Conservation (phyloP, 2,888 invertebrate species). For the Clusia tigrina region DNA sequence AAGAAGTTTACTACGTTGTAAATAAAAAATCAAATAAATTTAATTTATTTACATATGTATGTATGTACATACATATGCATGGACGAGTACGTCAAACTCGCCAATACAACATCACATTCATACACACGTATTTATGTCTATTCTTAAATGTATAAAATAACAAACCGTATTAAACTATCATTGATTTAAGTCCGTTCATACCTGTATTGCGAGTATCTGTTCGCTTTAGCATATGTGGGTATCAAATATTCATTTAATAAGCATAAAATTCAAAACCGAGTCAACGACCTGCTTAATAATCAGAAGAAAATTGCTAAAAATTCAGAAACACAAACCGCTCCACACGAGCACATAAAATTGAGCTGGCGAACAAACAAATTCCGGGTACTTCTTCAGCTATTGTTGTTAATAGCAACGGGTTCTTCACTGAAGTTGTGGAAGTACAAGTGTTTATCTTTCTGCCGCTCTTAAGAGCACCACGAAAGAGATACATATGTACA, state of each 20-base stretch:
- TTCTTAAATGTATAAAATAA: too few species aligned
- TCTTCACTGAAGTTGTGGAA: not conserved
- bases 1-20: too few species aligned
- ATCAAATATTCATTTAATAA: conserved; percentile 62
- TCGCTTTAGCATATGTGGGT: conserved; percentile 41
- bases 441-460: not conserved
- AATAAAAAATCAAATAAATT: too few species aligned
- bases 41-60: too few species aligned
- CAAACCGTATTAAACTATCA: too few species aligned
- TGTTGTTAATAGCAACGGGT: conserved; percentile 4
- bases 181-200: not conserved
- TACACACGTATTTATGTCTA: not conserved
- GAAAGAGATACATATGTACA: conserved; percentile 16
- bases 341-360: not conserved
- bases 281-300: conserved; percentile 56
- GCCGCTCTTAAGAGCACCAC: not conserved
- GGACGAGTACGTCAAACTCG: too few species aligned
- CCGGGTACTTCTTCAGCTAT: conserved; percentile 21
- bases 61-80: too few species aligned
- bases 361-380: conserved; percentile 24
- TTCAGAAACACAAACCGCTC: conserved; percentile 30
- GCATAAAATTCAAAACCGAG: conserved; percentile 50
- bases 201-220: not conserved
- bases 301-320: conserved; percentile 28
- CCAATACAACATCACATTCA: not conserved